Evolutionary conservation across 2,888 invertebrate genomes (phyloP).

Genomic region (Brachylomia viminalis): DNA sequence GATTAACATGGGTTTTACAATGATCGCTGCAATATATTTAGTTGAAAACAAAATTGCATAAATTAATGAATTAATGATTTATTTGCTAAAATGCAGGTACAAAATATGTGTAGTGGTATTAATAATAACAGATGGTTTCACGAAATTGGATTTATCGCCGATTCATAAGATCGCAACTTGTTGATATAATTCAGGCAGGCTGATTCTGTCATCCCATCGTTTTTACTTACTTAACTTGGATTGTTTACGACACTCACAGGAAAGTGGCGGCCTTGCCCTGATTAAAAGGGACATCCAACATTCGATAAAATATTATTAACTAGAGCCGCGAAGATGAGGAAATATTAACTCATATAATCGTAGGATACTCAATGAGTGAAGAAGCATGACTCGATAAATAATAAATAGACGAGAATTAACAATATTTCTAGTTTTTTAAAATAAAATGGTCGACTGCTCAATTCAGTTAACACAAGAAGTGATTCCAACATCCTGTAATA

Average conservation of each 20-base stretch:
- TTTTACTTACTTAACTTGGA: constrained; percentile 1
- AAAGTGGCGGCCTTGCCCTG: constrained; percentile 5
- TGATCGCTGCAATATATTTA: not conserved
- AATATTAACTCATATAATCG: not conserved
- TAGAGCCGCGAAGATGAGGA: not conserved
- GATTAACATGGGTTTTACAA: not conserved
- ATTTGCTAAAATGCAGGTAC: too few species aligned
- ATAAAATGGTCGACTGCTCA: not conserved
- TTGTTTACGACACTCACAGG: constrained; percentile 1
- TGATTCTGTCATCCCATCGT: not conserved
- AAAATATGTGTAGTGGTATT: too few species aligned
- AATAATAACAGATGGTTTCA: too few species aligned
- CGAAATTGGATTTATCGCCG: too few species aligned
- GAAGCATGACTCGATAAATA: not conserved
- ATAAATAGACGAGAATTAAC: not conserved
- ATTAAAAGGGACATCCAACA: constrained; percentile 5
- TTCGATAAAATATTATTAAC: not conserved
- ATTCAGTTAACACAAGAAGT: not conserved
- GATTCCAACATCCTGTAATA: not conserved
- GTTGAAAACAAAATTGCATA: too few species aligned
- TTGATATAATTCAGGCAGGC: not conserved
- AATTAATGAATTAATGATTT: too few species aligned
- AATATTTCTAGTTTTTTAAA: too few species aligned
- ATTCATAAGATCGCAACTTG: not conserved
- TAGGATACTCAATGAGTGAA: not conserved